Evolutionary conservation across 2,113 vertebrate species (phyloP), one percentile per base, ranked within the genome.

Genomic region (Zonotrichia leucophrys): DNA sequence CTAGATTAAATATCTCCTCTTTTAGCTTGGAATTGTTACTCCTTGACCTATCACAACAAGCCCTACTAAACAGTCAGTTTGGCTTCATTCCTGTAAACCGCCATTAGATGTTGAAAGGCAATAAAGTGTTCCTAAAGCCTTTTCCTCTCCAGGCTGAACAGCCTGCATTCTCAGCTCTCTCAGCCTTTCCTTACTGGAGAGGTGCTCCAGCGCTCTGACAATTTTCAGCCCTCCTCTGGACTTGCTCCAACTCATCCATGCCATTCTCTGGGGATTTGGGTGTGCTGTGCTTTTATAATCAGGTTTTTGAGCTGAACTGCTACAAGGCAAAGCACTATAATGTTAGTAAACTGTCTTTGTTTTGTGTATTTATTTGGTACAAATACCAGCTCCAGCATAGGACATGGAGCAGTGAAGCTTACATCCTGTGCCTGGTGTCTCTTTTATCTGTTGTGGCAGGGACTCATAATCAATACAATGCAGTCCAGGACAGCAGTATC

Each of bases 371-470:
- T 49, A 58, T 84, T 90, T 66, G 22, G 41, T 67, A 59, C 35
- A 63, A 55, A 83, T 74, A 53, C 37, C 21, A 83, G 27, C 52
- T 86, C 42, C 63, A 69, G 55, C 41, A 12, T 1, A 76, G 63
- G 30, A 33, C 23, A 47, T 3, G 46, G 46, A 22, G 20, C 20
- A 70, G 46, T 52, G 81, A 83, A 77, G 11, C 39, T 80, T 59
- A 62, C 19, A 49, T 56, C 41, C 39, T 47, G 73, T 90, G 68
- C 56, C 24, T 81, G 19, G 14, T 89, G 24, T 83, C 52, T 59
- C 30, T 88, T 95, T 85, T 95, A 39, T 59, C 88, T 94, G 30
- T 78, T 94, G 47, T 91, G 73, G 22, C 83, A 87, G 10, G 30
- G 44, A 59, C 19, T 74, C 44, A n/a, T 1, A 30, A 41, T 27